Evolutionary conservation across 2,113 vertebrate genomes (phyloP), one percentile per base, ranked within the genome.

Genomic region (Alaudala cheleensis): DNA sequence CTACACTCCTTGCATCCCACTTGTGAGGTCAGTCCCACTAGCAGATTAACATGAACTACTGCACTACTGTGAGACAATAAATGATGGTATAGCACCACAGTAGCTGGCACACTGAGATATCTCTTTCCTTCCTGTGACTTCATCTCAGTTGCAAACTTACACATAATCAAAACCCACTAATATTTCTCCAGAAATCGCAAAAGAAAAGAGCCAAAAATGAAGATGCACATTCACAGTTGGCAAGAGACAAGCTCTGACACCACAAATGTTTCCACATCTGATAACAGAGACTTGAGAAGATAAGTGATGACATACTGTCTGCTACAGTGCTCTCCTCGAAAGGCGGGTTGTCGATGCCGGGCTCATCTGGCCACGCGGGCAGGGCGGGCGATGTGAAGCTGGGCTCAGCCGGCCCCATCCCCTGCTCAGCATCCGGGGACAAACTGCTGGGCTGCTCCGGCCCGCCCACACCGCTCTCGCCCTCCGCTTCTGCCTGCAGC

Each of bases 321-420:
- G 99, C 97, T 82, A 98, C 98, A 0, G 97, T 97, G 97, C 82
- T 99, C 97, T 99, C 99, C 92, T 99, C 99, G 45, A 99, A 99
- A 94, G 99, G 98, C 1, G 98, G 99, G 97, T 99, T 99, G 97
- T 99, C 99, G 6, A 99, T 97, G 85, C 99, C 91, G 3, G 98
- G 98, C 28, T 99, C 99, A 5, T 99, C 98, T 0, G 98, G 98
- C 99, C 99, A 99, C 1, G 90, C 18, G 3, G 98, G 98, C 45
- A 98, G 97, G 24, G 98, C 90, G 3, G 97, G 90, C 4, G 97
- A 96, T 19, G 97, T 96, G 42, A 96, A 86, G 84, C 83, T 98
- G 40, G 95, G 96, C 65, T 98, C 98, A 0, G 83, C 54, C 16
- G 98, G 96, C 54, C 91, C 94, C 4, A 96, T 33, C 61, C 97